Percentiles rank a stretch among this genome's conserved stretches.
Evolutionary conservation across 2,888 invertebrate genomes (phyloP).

Genomic region (Sepiola atlantica): DNA sequence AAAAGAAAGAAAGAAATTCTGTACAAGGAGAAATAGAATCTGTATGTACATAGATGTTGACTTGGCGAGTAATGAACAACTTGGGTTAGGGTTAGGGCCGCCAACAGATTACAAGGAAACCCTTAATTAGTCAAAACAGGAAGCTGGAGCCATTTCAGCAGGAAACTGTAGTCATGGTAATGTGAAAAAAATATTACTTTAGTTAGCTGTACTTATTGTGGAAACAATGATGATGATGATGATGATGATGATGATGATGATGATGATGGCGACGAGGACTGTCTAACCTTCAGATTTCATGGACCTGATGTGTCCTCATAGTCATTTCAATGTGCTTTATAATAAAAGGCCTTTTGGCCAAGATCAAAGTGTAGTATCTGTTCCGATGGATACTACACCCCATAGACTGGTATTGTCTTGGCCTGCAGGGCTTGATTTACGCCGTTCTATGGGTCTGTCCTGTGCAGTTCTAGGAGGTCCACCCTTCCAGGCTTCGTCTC

Average conservation of each 20-base stretch:
- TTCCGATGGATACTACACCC: too few relatives aligned
- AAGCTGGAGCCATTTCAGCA: background rate
- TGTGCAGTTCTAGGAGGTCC: too few relatives aligned
- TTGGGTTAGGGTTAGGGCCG: too few relatives aligned
- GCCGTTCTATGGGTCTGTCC: too few relatives aligned
- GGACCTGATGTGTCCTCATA: background rate
- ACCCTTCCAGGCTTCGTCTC: too few relatives aligned
- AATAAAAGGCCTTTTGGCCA: too few relatives aligned
- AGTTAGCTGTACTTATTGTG: background rate
- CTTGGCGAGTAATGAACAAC: background rate
- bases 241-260: background rate
- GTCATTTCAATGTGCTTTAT: background rate
- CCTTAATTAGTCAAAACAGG: constrained; percentile 32
- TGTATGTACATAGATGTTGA: constrained; percentile 32
- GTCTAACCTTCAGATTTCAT: background rate
- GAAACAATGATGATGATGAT: background rate
- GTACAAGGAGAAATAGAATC: constrained; percentile 14
- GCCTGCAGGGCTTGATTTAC: too few relatives aligned
- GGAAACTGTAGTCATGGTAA: constrained; percentile 32
- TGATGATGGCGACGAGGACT: background rate
- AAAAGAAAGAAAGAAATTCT: background rate
- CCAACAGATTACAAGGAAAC: constrained; percentile 23
- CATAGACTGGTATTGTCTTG: too few relatives aligned
- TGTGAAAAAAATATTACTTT: constrained; percentile 13
- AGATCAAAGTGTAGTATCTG: too few relatives aligned